Conservation (phyloP, 2,113 vertebrate species). For the Phycodurus eques region DNA sequence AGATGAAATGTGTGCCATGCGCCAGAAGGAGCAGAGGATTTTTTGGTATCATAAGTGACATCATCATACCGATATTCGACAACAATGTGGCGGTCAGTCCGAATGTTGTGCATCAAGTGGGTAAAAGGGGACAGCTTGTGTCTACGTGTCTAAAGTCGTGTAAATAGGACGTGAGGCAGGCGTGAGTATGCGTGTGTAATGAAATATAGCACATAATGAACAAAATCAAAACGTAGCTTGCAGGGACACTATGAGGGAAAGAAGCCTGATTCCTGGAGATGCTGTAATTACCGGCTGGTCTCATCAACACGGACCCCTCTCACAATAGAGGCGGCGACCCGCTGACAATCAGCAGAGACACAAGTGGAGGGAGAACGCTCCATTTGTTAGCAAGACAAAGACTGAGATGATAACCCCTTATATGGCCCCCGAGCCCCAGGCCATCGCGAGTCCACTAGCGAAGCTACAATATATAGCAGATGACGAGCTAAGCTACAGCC, state of each 20-base stretch:
- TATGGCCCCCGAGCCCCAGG: constrained; percentile 7
- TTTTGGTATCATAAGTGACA: constrained; percentile 53
- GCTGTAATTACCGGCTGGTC: constrained; percentile 22
- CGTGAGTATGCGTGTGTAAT: constrained; percentile 18
- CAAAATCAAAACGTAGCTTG: constrained; percentile 53
- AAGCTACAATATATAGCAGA: constrained; percentile 34
- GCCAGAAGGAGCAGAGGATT: constrained; percentile 64
- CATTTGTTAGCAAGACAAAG: constrained; percentile 42
- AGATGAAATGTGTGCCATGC: constrained; percentile 54
- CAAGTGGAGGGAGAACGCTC: constrained; percentile 34
- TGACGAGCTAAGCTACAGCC: constrained; percentile 53
- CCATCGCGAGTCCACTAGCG: constrained; percentile 17
- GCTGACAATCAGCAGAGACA: constrained; percentile 44
- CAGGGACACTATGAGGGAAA: constrained; percentile 17
- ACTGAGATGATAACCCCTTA: constrained; percentile 35
- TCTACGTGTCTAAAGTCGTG: constrained; percentile 10
- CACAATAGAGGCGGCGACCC: constrained; percentile 53
- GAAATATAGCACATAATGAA: constrained; percentile 25
- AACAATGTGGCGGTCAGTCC: constrained; percentile 11
- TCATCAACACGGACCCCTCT: constrained; percentile 28
- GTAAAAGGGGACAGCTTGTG: constrained; percentile 12
- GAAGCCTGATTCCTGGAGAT: not conserved
- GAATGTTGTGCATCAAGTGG: not conserved
- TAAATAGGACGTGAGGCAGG: constrained; percentile 28
- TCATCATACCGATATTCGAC: constrained; percentile 40